Evolutionary conservation across 64 coral and sea anemone genomes (phyloP).

Genomic region (Dendronephthya gigantea): DNA sequence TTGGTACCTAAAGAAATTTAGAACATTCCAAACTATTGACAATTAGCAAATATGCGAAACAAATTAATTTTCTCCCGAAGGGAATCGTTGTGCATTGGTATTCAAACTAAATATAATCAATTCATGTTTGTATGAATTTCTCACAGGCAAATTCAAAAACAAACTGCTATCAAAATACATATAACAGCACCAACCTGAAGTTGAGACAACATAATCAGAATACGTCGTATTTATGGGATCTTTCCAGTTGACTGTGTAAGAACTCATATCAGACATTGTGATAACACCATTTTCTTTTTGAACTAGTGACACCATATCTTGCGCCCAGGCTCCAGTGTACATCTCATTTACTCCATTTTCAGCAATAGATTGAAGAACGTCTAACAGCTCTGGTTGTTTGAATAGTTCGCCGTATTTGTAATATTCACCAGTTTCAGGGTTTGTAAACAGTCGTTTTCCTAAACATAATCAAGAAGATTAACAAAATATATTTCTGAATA

Average conservation of each 20-base stretch:
- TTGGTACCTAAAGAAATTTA: neutral
- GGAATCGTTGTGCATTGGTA: too few relatives aligned
- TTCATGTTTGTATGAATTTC: too few relatives aligned
- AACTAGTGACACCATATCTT: conserved; percentile 33
- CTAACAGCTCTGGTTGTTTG: conserved; percentile 60
- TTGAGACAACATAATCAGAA: too few relatives aligned
- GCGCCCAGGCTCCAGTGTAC: conserved; percentile 65
- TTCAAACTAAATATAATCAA: too few relatives aligned
- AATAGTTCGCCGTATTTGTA: conserved; percentile 60
- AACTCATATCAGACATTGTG: conserved; percentile 41
- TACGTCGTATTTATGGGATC: too few relatives aligned
- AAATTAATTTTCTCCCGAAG: too few relatives aligned
- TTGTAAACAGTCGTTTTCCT: conserved; percentile 63
- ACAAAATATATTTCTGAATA: too few relatives aligned
- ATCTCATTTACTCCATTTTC: conserved; percentile 42
- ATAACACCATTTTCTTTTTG: conserved; percentile 48
- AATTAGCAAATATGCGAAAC: too few relatives aligned
- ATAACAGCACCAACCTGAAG: too few relatives aligned
- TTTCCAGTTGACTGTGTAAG: conserved; percentile 31
- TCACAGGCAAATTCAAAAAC: too few relatives aligned
- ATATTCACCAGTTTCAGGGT: conserved; percentile 50
- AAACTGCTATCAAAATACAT: too few relatives aligned
- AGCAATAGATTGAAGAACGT: conserved; percentile 50
- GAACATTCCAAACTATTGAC: too few relatives aligned
- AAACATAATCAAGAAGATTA: neutral